Conservation (phyloP, 92 coral and sea anemone species). For the Heteractis magnifica region DNA sequence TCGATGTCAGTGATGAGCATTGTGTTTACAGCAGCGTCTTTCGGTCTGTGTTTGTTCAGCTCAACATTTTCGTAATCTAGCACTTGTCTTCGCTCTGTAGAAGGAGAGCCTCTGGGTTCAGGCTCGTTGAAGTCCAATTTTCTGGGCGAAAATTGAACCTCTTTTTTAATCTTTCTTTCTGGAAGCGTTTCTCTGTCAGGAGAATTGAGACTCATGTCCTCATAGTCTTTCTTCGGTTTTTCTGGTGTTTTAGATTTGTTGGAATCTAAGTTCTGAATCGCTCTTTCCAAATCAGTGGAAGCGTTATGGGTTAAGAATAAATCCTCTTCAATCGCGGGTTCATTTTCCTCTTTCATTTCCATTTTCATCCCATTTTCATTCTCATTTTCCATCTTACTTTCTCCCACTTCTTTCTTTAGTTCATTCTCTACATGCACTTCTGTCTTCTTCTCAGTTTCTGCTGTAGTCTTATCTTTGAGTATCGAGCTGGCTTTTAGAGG, state of each 20-base stretch:
- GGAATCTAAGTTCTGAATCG: not conserved
- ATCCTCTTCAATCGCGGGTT: not conserved
- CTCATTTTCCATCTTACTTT: slow-evolving; percentile 5
- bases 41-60: slow-evolving; percentile 34
- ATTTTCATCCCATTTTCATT: not conserved
- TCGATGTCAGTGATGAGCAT: slow-evolving; percentile 63
- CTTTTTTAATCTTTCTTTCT: slow-evolving; percentile 9
- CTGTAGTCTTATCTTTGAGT: not conserved
- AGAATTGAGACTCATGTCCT: slow-evolving; percentile 50
- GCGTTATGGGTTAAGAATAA: not conserved
- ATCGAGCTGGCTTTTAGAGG: slow-evolving; percentile 55
- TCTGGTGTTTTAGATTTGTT: slow-evolving; percentile 26
- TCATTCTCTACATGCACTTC: not conserved
- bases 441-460: slow-evolving; percentile 14
- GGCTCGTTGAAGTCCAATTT: not conserved
- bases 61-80: slow-evolving; percentile 71
- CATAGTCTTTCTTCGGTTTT: slow-evolving; percentile 48
- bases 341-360: slow-evolving; percentile 4
- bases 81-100: slow-evolving; percentile 26
- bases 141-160: slow-evolving; percentile 14
- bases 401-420: not conserved
- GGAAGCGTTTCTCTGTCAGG: slow-evolving; percentile 20
- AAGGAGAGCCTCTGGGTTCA: slow-evolving; percentile 10
- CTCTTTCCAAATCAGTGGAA: slow-evolving; percentile 9
- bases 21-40: slow-evolving; percentile 21